Evolutionary conservation across 2,888 invertebrate genomes (phyloP), one percentile per base, ranked within the genome.

Genomic region (Acanthosepion pharaonis): DNA sequence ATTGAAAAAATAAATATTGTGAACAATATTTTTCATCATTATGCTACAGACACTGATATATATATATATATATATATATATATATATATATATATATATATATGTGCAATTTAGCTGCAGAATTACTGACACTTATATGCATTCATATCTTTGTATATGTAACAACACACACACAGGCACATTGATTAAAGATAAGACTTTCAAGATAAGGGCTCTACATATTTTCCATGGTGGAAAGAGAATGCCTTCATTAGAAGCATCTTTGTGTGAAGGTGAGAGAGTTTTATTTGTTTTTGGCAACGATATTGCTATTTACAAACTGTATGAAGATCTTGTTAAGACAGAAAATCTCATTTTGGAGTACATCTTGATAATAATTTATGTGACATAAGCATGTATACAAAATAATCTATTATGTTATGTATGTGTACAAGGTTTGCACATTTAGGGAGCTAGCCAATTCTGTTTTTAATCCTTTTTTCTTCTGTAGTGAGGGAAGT

Each of bases 31-130:
- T 42, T 42, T 42, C 42, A 42, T 42, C 42, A 42, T 42, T 42
- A 42, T 42, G 42, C 42, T 42, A 42, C 42, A 42, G 42, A 42
- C 33, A 91, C 23, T 33, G 33, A 91, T 91, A 91, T 91, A 91
- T 91, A 91, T 91, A 91, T 91, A 91, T 91, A 91, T 91, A 91
- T 91, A 33, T 33, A 91, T 28, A 91, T 91, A 91, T 28, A 91
- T 28, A 91, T 28, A 28, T 28, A 91, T 91, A 28, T 28, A 91
- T 20, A 91, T 91, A 91, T 91, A 91, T 42, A 91, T 91, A 91
- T 91, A 91, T 91, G 20, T 91, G 20, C 15, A 42, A 42, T 42
- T 42, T 42, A 42, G 42, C 42, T 42, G 42, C 42, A 42, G 42
- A 42, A 42, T 42, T 91, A 42, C 28, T 15, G 20, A 15, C 3